Percentiles rank a stretch among this genome's conserved stretches.
These are phyloP conservation scores for Vireo altiloquus DNA, from an alignment of 2,113 vertebrate species.

Conservation along the genomic window DNA sequence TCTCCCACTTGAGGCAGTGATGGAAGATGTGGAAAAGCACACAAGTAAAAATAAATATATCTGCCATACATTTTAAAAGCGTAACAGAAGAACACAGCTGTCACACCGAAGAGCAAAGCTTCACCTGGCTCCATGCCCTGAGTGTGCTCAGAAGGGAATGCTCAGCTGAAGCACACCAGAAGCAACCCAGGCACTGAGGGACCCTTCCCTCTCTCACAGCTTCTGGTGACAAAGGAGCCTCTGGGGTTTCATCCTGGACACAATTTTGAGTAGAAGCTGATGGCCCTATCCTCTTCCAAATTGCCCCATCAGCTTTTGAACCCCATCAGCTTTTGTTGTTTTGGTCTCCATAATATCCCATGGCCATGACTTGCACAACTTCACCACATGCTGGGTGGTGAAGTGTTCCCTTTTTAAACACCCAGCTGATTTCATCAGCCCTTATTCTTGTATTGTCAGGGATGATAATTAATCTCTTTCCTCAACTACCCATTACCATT, in stretches of 20 bases:
- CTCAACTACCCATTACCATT: conserved; percentile 4
- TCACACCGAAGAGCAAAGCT: background rate
- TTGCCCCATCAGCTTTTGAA: background rate
- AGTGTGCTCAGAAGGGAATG: background rate
- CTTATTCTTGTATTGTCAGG: conserved; percentile 14
- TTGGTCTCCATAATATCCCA: background rate
- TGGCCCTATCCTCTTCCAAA: background rate
- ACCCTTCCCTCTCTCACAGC: background rate
- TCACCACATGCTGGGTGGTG: background rate
- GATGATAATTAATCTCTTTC: conserved; percentile 31
- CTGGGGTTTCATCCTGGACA: background rate
- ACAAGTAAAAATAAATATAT: background rate
- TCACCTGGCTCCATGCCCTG: background rate
- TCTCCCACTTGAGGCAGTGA: background rate
- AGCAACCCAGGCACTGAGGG: background rate
- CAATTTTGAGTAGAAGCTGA: background rate
- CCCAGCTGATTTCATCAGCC: conserved; percentile 46
- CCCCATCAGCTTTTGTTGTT: background rate
- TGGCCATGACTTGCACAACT: background rate
- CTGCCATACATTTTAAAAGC: background rate
- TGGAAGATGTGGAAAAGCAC: background rate
- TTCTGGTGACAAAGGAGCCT: background rate
- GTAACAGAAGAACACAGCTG: background rate
- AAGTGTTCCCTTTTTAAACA: conserved; percentile 14
- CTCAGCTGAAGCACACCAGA: background rate